Conservation (phyloP, 2,888 invertebrate genomes). For the Sphaeridia pumilis region DNA sequence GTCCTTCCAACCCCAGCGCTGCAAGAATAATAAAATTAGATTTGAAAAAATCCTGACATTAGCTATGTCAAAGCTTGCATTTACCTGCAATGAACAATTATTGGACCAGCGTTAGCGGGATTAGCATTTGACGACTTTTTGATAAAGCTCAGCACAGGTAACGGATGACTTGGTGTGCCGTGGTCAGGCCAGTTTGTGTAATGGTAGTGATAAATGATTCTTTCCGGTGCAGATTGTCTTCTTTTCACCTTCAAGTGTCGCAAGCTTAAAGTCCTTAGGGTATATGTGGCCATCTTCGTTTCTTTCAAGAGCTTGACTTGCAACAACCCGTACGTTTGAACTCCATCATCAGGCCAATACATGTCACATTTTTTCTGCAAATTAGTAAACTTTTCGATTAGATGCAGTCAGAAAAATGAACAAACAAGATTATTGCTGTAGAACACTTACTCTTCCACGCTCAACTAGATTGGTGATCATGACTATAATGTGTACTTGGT, state of each 20-base stretch:
- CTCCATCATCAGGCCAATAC: constrained; percentile 95
- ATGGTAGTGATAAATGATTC: constrained; percentile 79
- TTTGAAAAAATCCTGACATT: too few species aligned
- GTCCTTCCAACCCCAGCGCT: constrained; percentile 94
- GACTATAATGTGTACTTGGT: constrained; percentile 81
- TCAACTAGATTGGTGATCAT: constrained; percentile 97
- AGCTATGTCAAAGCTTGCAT: too few species aligned
- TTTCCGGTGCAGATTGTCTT: constrained; percentile 42
- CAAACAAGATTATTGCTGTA: too few species aligned
- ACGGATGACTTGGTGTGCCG: constrained; percentile 83
- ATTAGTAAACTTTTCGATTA: too few species aligned
- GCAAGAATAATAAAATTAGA: too few species aligned
- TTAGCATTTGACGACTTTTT: constrained; percentile 74
- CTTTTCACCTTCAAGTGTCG: constrained; percentile 55
- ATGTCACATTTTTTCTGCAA: constrained; percentile 84
- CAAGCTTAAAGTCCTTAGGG: constrained; percentile 71
- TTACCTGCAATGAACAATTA: constrained; percentile 92
- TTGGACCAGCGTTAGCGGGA: constrained; percentile 72
- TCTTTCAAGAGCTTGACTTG: constrained; percentile 80
- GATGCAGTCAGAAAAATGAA: not conserved
- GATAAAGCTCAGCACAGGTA: constrained; percentile 86
- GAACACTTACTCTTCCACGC: constrained; percentile 64
- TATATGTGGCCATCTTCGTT: constrained; percentile 87
- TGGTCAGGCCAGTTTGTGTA: constrained; percentile 99
- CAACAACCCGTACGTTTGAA: constrained; percentile 75